These are phyloP conservation scores for Xanthia icteritia DNA, from an alignment of 2,888 invertebrate genomes.

Conservation along the genomic window DNA sequence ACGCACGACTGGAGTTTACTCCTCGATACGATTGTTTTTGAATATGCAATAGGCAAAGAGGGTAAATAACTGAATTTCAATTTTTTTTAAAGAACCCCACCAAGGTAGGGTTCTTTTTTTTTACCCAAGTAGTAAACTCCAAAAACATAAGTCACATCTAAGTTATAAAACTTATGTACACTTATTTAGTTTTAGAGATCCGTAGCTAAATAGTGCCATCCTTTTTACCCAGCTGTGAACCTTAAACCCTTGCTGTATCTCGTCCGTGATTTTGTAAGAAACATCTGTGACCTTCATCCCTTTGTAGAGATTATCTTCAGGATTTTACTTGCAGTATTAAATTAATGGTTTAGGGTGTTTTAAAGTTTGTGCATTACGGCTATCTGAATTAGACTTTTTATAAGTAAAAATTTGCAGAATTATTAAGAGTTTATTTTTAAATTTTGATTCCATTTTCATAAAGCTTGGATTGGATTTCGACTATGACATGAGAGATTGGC, in stretches of 20 bases:
- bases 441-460: not conserved
- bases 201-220: constrained; percentile 22
- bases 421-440: not conserved
- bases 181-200: constrained; percentile 20
- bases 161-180: not conserved
- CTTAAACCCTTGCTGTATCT: constrained; percentile 29
- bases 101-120: too few species aligned
- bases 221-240: constrained; percentile 42
- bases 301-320: constrained; percentile 31
- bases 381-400: not conserved
- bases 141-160: too few species aligned
- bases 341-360: not conserved
- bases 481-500: too few species aligned
- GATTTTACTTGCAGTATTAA: constrained; percentile 10
- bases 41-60: too few species aligned
- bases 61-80: too few species aligned
- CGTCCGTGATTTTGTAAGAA: constrained; percentile 30
- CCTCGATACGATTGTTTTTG: too few species aligned
- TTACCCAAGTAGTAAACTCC: too few species aligned
- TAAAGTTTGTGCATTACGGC: not conserved
- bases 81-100: too few species aligned
- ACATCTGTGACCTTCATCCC: constrained; percentile 40
- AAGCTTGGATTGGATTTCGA: too few species aligned
- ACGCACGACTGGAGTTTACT: too few species aligned
- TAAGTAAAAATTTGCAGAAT: not conserved